Base-by-base conservation (phyloP, 2,113 vertebrate genomes). In the Syrmaticus mikado region DNA sequence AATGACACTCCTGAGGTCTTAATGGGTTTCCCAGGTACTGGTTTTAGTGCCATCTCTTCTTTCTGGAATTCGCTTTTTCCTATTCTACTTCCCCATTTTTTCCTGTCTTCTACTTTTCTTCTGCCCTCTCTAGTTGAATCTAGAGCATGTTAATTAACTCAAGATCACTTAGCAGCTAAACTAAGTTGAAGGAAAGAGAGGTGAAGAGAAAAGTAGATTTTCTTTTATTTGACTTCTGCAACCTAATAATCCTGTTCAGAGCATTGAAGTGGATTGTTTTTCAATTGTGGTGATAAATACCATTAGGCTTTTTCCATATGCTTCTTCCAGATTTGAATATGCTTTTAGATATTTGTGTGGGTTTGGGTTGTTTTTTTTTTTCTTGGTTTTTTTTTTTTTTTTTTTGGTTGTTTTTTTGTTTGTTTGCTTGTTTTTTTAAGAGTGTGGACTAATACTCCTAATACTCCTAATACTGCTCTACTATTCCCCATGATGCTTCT, bases 11-110 rank as follows among this genome's bases (percentile, higher is more conserved):
- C 34, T 81, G 83, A 85, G 90, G 13, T 93, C 83, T 72, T 94
- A 96, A 94, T 96, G 93, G 38, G 3, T 93, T 95, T 95, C 60
- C 80, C 93, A 96, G 88, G 41, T 71, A 75, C 4, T 83, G 25
- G 52, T 14, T 90, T 89, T 60, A 90, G 65, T 92, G 43, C 57
- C 82, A 43, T 95, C 82, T 96, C 82, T 74, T 95, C 76, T 91
- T 91, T 95, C 52, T 91, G 73, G 46, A 52, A 25, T 73, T 30
- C 7, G 7, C 6, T 38, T 55, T 28, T 94, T 75, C 68, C 53
- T 78, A 12, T 21, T 16, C 87, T 78, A 88, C 38, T 90, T 81
- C 48, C 25, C 15, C 11, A 8, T 74, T 88, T 95, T 91, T 92
- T 52, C 36, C 20, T 57, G 1, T 87, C 32, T 75, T 60, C 20